phyloP scores from a whole-genome alignment of 2,888 invertebrate genomes.

The Leptothorax acervorum region DNA sequence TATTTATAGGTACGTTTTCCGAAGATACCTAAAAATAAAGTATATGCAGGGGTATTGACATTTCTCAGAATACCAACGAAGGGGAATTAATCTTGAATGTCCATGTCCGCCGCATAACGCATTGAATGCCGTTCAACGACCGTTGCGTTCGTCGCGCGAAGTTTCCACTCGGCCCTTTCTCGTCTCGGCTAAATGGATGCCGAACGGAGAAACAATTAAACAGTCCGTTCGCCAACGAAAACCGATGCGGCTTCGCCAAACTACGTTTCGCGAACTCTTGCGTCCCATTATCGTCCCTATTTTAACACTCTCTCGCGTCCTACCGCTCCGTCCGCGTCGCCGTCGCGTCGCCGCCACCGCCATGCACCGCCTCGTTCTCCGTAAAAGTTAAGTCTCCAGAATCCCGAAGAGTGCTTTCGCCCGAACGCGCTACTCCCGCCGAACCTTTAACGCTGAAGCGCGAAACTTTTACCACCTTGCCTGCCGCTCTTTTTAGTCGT shows the following conservation, averaged over 20 bases:
- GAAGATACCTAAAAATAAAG: constrained; percentile 9
- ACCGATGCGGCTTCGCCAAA: constrained; percentile 44
- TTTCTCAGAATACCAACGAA: not conserved
- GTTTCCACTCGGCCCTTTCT: constrained; percentile 9
- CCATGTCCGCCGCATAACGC: not conserved
- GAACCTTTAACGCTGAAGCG: constrained; percentile 29
- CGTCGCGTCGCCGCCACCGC: not conserved
- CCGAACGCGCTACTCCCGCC: constrained; percentile 29
- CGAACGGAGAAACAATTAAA: constrained; percentile 47
- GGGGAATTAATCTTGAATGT: constrained; percentile 32
- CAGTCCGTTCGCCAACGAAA: constrained; percentile 27
- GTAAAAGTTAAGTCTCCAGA: constrained; percentile 43
- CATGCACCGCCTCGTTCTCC: not conserved
- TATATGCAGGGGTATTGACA: not conserved
- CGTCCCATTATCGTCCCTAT: constrained; percentile 28
- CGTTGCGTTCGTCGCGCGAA: not conserved
- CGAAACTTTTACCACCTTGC: constrained; percentile 35
- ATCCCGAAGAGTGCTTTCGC: constrained; percentile 39
- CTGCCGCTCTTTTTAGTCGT: not conserved
- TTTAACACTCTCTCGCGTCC: constrained; percentile 21
- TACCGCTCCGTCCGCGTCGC: not conserved
- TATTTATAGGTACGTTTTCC: not conserved
- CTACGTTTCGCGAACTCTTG: constrained; percentile 35
- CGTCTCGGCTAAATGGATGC: constrained; percentile 25
- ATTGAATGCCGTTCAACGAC: constrained; percentile 21